A percentile compares a stretch with the other conserved stretches of the same genome.
Evolutionary conservation across 2,797 vertebrate species (phyloP).

Genomic region (Cercopithecus neglectus): DNA sequence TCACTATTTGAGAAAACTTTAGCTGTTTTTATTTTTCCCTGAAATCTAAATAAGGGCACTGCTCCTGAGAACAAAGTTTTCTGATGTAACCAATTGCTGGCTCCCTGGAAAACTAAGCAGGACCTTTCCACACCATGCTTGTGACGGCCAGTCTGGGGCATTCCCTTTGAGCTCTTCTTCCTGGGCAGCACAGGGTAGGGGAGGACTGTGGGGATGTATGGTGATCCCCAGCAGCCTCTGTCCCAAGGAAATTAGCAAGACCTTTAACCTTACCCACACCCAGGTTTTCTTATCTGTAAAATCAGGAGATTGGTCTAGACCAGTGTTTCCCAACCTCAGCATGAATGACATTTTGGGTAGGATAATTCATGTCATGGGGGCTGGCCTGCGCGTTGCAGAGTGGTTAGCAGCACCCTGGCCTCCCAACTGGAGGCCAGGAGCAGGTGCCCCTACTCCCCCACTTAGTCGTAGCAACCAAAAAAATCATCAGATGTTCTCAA

Average conservation of each 20-base stretch:
- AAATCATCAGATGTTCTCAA: background rate
- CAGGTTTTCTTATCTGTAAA: background rate
- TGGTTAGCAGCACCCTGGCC: background rate
- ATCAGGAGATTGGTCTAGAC: background rate
- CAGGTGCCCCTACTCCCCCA: rapidly evolving
- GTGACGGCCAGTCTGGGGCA: background rate
- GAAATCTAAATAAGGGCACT: background rate
- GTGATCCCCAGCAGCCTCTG: background rate
- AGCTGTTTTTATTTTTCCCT: no score
- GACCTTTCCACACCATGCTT: rapidly evolving
- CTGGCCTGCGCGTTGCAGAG: rapidly evolving
- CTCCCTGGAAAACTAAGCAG: background rate
- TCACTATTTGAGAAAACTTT: conserved; percentile 26
- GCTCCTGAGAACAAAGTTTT: background rate
- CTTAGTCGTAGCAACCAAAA: background rate
- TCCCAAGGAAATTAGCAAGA: background rate
- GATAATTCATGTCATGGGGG: no score
- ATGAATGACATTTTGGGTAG: background rate
- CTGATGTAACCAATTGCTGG: background rate
- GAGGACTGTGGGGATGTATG: background rate
- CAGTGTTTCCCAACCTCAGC: background rate
- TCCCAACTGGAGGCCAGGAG: background rate
- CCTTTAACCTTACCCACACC: background rate
- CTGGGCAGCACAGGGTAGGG: rapidly evolving
- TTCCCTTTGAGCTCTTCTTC: background rate